phyloP scores from a whole-genome alignment of 2,113 vertebrate species.

The Aphelocoma coerulescens region DNA sequence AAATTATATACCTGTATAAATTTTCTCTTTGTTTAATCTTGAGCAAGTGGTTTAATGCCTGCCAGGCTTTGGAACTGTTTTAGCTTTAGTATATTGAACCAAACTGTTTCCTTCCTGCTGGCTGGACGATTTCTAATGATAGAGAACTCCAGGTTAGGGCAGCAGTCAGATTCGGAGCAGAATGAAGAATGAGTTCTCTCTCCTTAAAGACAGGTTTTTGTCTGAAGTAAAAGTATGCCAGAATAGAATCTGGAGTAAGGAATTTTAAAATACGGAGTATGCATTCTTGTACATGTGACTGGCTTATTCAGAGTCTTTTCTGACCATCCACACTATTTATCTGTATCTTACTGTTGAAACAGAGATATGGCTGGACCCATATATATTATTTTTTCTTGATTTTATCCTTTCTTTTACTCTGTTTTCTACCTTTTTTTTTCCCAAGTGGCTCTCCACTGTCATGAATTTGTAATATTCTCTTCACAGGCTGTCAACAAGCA shows the following conservation, averaged over 20 bases:
- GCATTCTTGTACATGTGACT: background rate
- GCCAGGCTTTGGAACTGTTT: background rate
- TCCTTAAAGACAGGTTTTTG: background rate
- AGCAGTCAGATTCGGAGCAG: background rate
- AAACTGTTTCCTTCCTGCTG: background rate
- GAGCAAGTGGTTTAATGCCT: background rate
- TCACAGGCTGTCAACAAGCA: constrained; percentile 29
- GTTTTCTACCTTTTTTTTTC: background rate
- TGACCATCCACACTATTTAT: background rate
- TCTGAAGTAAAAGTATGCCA: background rate
- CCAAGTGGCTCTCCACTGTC: constrained; percentile 53
- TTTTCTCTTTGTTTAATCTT: background rate
- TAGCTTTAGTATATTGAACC: constrained; percentile 26
- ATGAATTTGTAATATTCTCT: constrained; percentile 13
- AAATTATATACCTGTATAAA: background rate
- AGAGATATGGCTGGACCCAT: constrained; percentile 54
- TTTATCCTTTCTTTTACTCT: constrained; percentile 11
- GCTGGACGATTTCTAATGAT: background rate
- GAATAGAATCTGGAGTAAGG: constrained; percentile 65
- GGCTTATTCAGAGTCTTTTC: background rate
- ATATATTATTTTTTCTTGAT: constrained; percentile 18
- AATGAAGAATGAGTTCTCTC: background rate
- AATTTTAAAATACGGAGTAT: background rate
- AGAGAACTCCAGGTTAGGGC: background rate
- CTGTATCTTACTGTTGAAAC: background rate